A percentile compares a stretch with the other conserved stretches of the same genome.
Evolutionary conservation across 2,888 invertebrate genomes (phyloP).

Genomic region (Pammene fasciana): DNA sequence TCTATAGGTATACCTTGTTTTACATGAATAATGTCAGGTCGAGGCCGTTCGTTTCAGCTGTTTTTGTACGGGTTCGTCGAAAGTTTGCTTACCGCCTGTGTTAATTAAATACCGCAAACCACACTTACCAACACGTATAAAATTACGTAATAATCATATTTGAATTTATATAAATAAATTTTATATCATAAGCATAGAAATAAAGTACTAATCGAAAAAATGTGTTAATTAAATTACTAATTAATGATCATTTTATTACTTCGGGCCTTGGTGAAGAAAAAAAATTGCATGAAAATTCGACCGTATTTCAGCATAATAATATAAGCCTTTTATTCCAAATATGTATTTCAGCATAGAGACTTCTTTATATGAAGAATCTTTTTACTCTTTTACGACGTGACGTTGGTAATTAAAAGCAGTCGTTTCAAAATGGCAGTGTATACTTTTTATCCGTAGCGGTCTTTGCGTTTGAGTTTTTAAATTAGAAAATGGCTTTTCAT

Average conservation of each 20-base stretch:
- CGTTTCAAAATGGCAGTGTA: background rate
- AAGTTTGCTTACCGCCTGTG: slow-evolving; percentile 7
- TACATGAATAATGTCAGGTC: slow-evolving; percentile 26
- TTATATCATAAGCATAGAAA: too few relatives aligned
- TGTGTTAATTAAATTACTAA: too few relatives aligned
- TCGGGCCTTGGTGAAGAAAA: too few relatives aligned
- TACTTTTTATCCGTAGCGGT: background rate
- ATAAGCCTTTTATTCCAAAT: too few relatives aligned
- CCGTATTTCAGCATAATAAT: too few relatives aligned
- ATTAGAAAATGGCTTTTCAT: background rate
- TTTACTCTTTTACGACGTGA: background rate
- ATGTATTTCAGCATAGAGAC: too few relatives aligned
- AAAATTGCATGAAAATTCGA: too few relatives aligned
- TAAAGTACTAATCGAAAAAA: too few relatives aligned
- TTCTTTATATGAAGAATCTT: background rate
- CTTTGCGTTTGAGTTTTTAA: background rate
- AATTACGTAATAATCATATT: too few relatives aligned
- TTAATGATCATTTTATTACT: too few relatives aligned
- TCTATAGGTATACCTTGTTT: background rate
- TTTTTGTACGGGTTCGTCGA: slow-evolving; percentile 11
- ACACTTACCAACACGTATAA: too few relatives aligned
- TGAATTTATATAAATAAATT: too few relatives aligned
- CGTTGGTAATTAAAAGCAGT: slow-evolving; percentile 15
- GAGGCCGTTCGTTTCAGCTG: slow-evolving; percentile 14
- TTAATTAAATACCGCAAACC: background rate